These are phyloP conservation scores for Erythrocebus patas DNA, from an alignment of 2,113 vertebrate genomes.

Conservation along the genomic window DNA sequence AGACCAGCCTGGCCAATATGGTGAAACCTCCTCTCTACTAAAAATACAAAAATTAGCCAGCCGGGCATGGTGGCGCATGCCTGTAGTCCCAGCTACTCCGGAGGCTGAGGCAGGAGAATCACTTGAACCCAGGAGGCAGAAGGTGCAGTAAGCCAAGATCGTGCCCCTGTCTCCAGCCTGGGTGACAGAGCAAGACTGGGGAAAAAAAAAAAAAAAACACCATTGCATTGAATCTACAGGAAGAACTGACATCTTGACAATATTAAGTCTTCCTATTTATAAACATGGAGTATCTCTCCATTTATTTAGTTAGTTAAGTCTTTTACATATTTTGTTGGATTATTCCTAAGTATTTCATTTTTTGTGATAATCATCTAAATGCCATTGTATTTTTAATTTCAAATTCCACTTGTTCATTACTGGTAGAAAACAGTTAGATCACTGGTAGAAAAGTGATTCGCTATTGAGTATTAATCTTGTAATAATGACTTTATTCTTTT, in stretches of 20 bases:
- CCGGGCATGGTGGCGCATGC: accelerated
- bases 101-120: too few relatives aligned
- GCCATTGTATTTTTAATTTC: not conserved
- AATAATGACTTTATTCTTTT: not conserved
- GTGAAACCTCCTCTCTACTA: too few relatives aligned
- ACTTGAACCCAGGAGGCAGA: too few relatives aligned
- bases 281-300: not conserved
- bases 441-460: not conserved
- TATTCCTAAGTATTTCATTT: not conserved
- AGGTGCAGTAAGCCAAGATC: too few relatives aligned
- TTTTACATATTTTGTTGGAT: not conserved
- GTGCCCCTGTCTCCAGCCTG: too few relatives aligned
- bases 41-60: too few relatives aligned
- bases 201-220: too few relatives aligned
- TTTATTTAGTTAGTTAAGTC: not conserved
- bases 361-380: too few relatives aligned
- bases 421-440: not conserved
- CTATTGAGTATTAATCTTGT: not conserved
- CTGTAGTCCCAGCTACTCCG: too few relatives aligned
- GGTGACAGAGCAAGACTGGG: too few relatives aligned
- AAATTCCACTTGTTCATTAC: not conserved
- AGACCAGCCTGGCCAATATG: too few relatives aligned
- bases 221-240: not conserved
- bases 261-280: not conserved
- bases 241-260: not conserved